phyloP scores from a whole-genome alignment of 2,888 invertebrate genomes.

The Agrotis segetum region DNA sequence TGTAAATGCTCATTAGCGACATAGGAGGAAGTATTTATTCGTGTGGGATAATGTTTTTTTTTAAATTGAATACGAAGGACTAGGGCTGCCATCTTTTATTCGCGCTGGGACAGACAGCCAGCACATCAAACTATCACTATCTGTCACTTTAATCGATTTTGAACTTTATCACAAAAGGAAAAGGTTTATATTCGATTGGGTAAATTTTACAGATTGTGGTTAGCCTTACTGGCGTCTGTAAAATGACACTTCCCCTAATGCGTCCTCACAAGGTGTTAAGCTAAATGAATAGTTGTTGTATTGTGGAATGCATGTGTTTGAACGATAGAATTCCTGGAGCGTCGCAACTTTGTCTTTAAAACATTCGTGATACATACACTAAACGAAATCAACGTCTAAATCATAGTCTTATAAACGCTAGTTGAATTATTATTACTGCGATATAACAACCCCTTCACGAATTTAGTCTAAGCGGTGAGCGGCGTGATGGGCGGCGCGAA shows the following conservation, averaged over 20 bases:
- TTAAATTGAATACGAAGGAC: too few species aligned
- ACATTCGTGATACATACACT: conserved; percentile 55
- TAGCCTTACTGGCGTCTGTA: too few species aligned
- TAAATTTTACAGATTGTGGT: too few species aligned
- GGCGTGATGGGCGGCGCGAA: too few species aligned
- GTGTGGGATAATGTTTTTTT: too few species aligned
- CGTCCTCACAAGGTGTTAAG: conserved; percentile 25
- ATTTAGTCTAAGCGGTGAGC: too few species aligned
- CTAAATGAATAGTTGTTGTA: conserved; percentile 44
- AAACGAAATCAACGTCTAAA: conserved; percentile 50
- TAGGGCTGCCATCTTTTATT: background rate
- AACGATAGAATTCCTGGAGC: conserved; percentile 40
- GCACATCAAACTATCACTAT: too few species aligned
- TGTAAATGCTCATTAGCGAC: too few species aligned
- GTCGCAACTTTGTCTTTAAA: conserved; percentile 47
- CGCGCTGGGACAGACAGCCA: background rate
- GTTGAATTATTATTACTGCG: conserved; percentile 43
- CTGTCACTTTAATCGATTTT: too few species aligned
- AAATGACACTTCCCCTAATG: background rate
- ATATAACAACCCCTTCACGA: conserved; percentile 1
- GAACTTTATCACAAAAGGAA: too few species aligned
- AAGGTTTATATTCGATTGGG: too few species aligned
- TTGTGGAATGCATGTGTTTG: conserved; percentile 38
- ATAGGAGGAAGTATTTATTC: too few species aligned
- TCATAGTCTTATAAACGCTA: conserved; percentile 56